Base-by-base conservation (phyloP, 2,797 vertebrate genomes). In the Taeniopygia guttata region DNA sequence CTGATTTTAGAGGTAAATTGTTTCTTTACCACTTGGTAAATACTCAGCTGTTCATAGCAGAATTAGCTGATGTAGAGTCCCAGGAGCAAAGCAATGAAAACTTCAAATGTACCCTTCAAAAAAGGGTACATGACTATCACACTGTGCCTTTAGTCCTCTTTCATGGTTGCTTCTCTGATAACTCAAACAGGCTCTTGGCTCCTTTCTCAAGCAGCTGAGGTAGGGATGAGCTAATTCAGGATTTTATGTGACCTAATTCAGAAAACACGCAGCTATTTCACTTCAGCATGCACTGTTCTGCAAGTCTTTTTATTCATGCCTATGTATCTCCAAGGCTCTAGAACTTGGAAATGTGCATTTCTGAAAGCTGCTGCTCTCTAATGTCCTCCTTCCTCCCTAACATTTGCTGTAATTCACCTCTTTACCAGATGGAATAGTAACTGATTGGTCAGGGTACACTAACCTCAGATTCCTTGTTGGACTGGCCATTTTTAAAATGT, bases 181-280 rank as follows among this genome's bases (percentile, higher is more conserved):
- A 86, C n/a, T 90, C 76, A 58, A 62, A 70, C 45, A 87, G 84
- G 64, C 40, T 72, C 72, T 76, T 91, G 87, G 62, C 60, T 89
- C 26, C 62, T 78, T 76, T 85, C 73, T 91, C 83, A 88, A 69
- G 66, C 67, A 55, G 29, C 13, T 62, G 89, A 87, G 67, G n/a
- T 64, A 74, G 49, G 58, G 56, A 94, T 93, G 64, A 96, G 49
- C 68, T 91, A 95, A 95, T 81, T 87, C 68, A 87, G 74, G 49
- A 90, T 74, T 94, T 87, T 73, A 51, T 18, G 45, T 83, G 92
- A 93, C 56, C 68, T 80, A 80, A 89, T 87, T 87, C 72, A 90
- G 84, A 74, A 93, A 96, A 92, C 36, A 89, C 1, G 25, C 60
- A 84, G 45, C 64, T 90, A 70, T 80, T 91, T 62, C 58, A 58